Base-by-base conservation (phyloP, 1,140 invertebrate genomes). In the Pogonognathellus flavescens region DNA sequence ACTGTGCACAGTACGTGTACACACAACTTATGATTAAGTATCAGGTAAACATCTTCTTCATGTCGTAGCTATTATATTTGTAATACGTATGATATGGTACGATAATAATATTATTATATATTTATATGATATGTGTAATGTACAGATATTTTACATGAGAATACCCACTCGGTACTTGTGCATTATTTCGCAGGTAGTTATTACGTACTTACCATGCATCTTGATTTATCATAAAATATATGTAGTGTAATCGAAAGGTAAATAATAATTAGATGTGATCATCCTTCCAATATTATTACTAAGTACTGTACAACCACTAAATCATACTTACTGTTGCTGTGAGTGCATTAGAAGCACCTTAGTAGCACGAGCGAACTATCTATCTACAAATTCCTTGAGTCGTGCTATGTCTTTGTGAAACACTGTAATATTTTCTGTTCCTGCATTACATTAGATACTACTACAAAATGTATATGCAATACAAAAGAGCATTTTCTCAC, bases 111-210 rank as follows among this genome's bases (percentile, higher is more conserved):
- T 49, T 76, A 49, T 49, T 72, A 72, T 41, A 41, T 41, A 41
- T 41, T 41, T 41, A 41, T 41, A 41, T 41, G 31, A 41, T 41
- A 52, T 50, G n/a, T 80, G 53, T 18, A 52, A 53, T 80, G 50
- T 80, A 82, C 80, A 82, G 20, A 52, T 55, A 82, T 53, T 82
- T 57, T 82, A 82, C 80, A 82, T 55, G 80, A 82, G 80, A 82
- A 82, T 82, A 82, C 80, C 80, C 80, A 82, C n/a, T 57, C 52
- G 80, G 80, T 82, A 82, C 80, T 82, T 82, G 31, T 76, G 70
- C 70, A 76, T 76, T 76, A 82, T 57, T 82, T 82, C 16, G 80
- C 80, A 57, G 52, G 80, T 82, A 57, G 52, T 82, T 82, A 55
- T 82, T 59, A 82, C 80, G 52, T 49, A 55, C 80, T 82, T 82